phyloP scores from a whole-genome alignment of 2,797 vertebrate genomes.

The Gorsachius magnificus region DNA sequence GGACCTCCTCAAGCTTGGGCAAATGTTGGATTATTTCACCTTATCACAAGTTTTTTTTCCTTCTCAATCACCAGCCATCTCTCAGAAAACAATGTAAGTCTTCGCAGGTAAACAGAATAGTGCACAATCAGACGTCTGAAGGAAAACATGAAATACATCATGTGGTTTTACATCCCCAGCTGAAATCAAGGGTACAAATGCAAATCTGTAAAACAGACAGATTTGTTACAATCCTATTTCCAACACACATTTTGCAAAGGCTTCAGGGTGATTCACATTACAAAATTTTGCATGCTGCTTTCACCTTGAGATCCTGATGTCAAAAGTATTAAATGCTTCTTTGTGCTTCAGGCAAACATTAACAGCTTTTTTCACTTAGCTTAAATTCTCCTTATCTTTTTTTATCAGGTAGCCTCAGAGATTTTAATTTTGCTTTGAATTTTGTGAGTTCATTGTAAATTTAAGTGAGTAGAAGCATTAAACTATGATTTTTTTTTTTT shows the following conservation, averaged over 20 bases:
- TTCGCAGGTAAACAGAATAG: background rate
- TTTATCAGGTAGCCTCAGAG: background rate
- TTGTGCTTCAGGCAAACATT: background rate
- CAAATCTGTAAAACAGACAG: background rate
- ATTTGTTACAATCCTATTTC: background rate
- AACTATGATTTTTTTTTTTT: background rate
- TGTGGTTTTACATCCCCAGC: background rate
- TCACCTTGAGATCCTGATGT: background rate
- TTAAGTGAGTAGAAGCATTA: background rate
- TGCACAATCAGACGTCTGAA: background rate
- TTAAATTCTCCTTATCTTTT: background rate
- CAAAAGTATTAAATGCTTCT: background rate
- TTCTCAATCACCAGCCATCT: accelerated
- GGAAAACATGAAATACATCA: background rate
- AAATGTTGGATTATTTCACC: background rate
- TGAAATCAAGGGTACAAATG: background rate
- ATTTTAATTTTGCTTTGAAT: background rate
- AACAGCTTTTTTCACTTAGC: background rate
- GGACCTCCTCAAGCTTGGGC: background rate
- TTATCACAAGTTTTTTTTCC: background rate
- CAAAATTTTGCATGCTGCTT: background rate
- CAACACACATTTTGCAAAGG: background rate
- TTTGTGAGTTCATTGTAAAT: background rate
- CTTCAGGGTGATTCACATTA: background rate
- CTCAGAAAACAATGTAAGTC: background rate